Evolutionary conservation across 2,888 invertebrate species (phyloP).

Genomic region (Meliscaeva auricollis): DNA sequence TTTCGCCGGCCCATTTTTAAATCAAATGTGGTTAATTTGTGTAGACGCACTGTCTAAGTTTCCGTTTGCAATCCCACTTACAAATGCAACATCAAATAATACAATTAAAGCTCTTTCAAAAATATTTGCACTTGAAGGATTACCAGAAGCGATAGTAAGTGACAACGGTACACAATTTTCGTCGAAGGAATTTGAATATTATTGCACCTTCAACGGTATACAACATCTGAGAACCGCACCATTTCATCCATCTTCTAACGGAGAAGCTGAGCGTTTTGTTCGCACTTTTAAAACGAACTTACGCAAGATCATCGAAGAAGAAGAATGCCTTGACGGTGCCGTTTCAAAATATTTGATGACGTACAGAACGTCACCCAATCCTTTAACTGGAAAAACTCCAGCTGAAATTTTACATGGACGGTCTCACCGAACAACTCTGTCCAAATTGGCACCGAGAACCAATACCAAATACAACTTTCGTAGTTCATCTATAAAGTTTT

Average conservation of each 20-base stretch:
- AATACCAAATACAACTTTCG: too few relatives aligned
- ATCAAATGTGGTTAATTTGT: constrained; percentile 61
- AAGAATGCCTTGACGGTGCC: constrained; percentile 1
- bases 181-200: constrained; percentile 46
- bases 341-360: constrained; percentile 56
- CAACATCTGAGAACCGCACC: constrained; percentile 45
- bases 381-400: constrained; percentile 46
- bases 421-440: constrained; percentile 51
- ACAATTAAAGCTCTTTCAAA: constrained; percentile 60
- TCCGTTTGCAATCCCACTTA: constrained; percentile 52
- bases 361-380: constrained; percentile 54
- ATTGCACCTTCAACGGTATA: constrained; percentile 46
- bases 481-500: background rate
- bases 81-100: constrained; percentile 73
- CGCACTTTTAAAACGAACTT: constrained; percentile 47
- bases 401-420: constrained; percentile 66
- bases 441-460: constrained; percentile 28
- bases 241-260: constrained; percentile 59
- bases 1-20: constrained; percentile 61
- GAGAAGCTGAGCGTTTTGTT: constrained; percentile 55
- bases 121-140: background rate
- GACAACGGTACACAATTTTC: constrained; percentile 72
- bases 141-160: constrained; percentile 66
- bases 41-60: constrained; percentile 60
- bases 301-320: constrained; percentile 26